Base-by-base conservation (phyloP, 2,888 invertebrate species). In the Ephialtes manifestator region DNA sequence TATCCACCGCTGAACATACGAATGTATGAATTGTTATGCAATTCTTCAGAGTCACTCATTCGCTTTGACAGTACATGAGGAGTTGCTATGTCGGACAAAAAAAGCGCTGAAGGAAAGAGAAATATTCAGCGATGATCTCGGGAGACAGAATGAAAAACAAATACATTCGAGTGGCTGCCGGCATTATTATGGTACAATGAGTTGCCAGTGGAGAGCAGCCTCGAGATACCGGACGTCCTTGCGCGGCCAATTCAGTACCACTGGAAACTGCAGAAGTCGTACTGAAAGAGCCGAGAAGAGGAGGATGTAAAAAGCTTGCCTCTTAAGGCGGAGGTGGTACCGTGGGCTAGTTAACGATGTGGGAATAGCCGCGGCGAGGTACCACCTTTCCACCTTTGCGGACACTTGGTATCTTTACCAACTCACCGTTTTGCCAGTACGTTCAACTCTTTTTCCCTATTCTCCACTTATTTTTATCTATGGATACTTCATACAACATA, bases 331-430 rank as follows among this genome's bases (percentile, higher is more conserved):
- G 75, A 76, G 84, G 84, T 63, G 84, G 76, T 58, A 48, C 55
- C 76, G 81, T 20, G 70, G 68, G 78, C 78, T 78, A 76, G 80
- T 80, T 81, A 84, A 84, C 84, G 84, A 76, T 71, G 81, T 84
- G 84, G 84, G 84, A 84, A 84, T 76, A 81, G 68, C 70, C 78
- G 20, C n/a, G 48, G 51, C 39, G 60, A 63, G 68, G 63, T 20
- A 60, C 83, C 77, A 51, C 63, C 70, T 75, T 75, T 76, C 51
- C 18, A 71, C 67, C 80, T 58, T 65, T 51, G 20, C 75, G 39
- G 35, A 65, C 53, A 76, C 65, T 63, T 65, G 31, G 13, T 63
- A 51, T 76, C 65, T 53, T 63, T 76, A 35, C 39, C 63, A 35
- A 76, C 63, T 53, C 28, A 15, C 28, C 58, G 28, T 11, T 28